Base-by-base conservation (phyloP, 2,113 vertebrate genomes). In the Antennarius striatus region DNA sequence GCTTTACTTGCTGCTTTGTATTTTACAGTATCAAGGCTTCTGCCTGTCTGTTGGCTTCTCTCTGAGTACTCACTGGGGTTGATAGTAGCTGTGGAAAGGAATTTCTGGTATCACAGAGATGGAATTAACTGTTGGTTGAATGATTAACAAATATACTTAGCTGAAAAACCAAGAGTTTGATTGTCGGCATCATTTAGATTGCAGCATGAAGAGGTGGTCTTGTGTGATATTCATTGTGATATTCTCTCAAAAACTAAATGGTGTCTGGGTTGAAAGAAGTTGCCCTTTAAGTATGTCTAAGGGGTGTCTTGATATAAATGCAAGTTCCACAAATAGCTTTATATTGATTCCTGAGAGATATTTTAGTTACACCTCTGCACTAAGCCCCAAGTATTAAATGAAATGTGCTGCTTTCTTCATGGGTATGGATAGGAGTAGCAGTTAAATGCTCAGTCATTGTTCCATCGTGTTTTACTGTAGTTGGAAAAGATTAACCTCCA, bases 401-500 rank as follows among this genome's bases (percentile, higher is more conserved):
- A 42, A 14, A 43, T 40, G 61, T 43, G 22, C 22, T 22, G 22
- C 22, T 57, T 29, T 61, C 3, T 62, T 16, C 32, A 28, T 54
- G 39, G 60, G 16, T 29, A n/a, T 10, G 22, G 22, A 22, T 22
- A 22, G 22, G 40, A 73, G 56, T 14, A 56, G 12, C 30, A 16
- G 9, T 65, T 61, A 22, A 22, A 49, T 36, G n/a, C 3, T 5
- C 5, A 6, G 0, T 16, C 68, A 61, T 68, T 61, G 57, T 73
- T 53, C 52, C 64, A 32, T 67, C 49, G 2, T 47, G 43, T 51
- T 66, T n/a, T 14, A 13, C 56, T 71, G 42, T 63, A 59, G 65
- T 58, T 67, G 9, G 9, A 80, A 45, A 30, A 72, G 75, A 71
- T 86, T 74, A 74, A 42, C 63, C 43, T 58, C 46, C 7, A 45